Conservation (phyloP, 2,113 vertebrate species). For the Trachemys scripta region DNA sequence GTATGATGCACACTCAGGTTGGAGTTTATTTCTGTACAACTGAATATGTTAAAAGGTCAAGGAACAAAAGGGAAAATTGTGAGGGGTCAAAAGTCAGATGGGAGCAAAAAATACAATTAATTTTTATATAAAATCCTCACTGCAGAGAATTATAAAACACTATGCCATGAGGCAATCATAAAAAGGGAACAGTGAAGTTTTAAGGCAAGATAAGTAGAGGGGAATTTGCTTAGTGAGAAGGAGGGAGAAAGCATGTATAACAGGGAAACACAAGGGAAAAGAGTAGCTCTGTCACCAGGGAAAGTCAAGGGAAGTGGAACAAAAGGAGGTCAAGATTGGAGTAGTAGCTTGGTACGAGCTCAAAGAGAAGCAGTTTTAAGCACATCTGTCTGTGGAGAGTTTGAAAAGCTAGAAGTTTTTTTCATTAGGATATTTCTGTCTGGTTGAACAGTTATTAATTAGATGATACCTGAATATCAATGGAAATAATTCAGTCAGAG, state of each 20-base stretch:
- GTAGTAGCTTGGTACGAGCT: not conserved
- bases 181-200: conserved; percentile 32
- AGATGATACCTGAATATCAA: not conserved
- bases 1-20: not conserved
- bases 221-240: conserved; percentile 11
- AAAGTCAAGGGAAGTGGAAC: not conserved
- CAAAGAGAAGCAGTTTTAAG: not conserved
- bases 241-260: not conserved
- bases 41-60: conserved; percentile 12
- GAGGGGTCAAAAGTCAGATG: not conserved
- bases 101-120: conserved; percentile 27
- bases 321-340: not conserved
- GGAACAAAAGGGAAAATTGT: not conserved
- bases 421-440: not conserved
- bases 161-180: not conserved
- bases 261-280: not conserved
- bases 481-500: not conserved
- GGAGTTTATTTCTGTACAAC: conserved; percentile 6
- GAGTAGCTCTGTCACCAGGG: not conserved
- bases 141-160: conserved; percentile 25
- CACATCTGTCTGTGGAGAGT: rapidly evolving
- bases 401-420: not conserved
- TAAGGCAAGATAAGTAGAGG: conserved; percentile 5
- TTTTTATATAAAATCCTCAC: not conserved
- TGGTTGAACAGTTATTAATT: not conserved